A percentile compares a stretch with the other conserved stretches of the same genome.
These are phyloP conservation scores for Aeoliscus strigatus DNA, from an alignment of 2,797 vertebrate species.

Conservation along the genomic window DNA sequence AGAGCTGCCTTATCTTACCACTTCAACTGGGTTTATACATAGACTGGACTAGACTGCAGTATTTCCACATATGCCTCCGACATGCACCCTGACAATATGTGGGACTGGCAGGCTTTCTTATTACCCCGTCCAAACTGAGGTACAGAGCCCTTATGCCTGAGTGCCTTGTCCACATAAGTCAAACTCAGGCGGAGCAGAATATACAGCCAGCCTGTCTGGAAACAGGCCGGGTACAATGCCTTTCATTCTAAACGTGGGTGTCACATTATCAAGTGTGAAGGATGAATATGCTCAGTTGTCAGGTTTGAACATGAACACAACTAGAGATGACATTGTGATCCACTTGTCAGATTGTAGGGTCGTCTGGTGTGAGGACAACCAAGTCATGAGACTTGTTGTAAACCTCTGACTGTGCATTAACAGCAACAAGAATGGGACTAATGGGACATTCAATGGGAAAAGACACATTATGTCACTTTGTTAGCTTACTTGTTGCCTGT, in stretches of 20 bases:
- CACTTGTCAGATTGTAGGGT: slow-evolving; percentile 33
- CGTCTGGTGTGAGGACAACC: slow-evolving; percentile 18
- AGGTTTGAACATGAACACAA: slow-evolving; percentile 8
- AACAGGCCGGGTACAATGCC: slow-evolving; percentile 27
- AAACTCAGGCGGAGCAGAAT: slow-evolving; percentile 28
- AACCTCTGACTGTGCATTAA: slow-evolving; percentile 35
- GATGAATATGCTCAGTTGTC: slow-evolving; percentile 27
- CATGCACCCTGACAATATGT: slow-evolving; percentile 21
- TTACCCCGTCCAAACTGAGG: slow-evolving; percentile 20
- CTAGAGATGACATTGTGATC: slow-evolving; percentile 21
- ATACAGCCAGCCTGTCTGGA: slow-evolving; percentile 13
- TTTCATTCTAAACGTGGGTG: slow-evolving; percentile 33
- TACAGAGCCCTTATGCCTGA: slow-evolving; percentile 9
- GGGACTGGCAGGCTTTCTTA: slow-evolving; percentile 16
- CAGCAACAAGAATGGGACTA: background rate
- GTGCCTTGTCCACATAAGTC: slow-evolving; percentile 17
- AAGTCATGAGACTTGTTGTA: slow-evolving; percentile 46
- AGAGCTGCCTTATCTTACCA: slow-evolving; percentile 45
- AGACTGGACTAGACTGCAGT: slow-evolving; percentile 8
- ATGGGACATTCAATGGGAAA: background rate
- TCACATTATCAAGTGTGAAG: slow-evolving; percentile 37
- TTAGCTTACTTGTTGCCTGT: background rate
- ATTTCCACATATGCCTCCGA: slow-evolving; percentile 26
- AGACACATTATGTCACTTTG: background rate
- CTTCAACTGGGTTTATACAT: slow-evolving; percentile 53